Conservation (phyloP, 2,888 invertebrate species). For the Amiota communis region DNA sequence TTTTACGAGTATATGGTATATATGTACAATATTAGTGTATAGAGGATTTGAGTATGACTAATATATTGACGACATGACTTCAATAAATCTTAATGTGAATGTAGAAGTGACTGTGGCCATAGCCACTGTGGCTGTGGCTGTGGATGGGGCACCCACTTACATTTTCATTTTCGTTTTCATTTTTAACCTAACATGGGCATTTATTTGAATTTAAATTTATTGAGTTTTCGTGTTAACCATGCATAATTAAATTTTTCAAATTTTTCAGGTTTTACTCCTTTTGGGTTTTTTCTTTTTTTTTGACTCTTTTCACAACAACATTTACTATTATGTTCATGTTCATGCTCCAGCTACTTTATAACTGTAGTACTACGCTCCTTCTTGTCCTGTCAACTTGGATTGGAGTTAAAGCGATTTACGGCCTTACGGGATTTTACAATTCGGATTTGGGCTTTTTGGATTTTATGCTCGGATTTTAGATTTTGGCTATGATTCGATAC, state of each 20-base stretch:
- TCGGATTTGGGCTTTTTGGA: conserved; percentile 8
- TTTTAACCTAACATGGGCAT: conserved; percentile 38
- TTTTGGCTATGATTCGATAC: too few species aligned
- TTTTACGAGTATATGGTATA: too few species aligned
- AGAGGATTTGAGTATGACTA: not conserved
- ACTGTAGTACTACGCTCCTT: not conserved
- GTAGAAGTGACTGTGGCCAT: not conserved
- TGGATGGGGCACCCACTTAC: conserved; percentile 16
- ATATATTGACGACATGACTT: not conserved
- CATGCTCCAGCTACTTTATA: not conserved
- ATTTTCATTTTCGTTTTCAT: not conserved
- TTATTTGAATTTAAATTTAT: conserved; percentile 66
- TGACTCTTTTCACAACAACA: not conserved
- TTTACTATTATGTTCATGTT: not conserved
- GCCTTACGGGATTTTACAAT: conserved; percentile 24
- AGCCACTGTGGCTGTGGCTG: not conserved
- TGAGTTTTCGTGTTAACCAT: conserved; percentile 72
- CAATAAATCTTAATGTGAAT: not conserved
- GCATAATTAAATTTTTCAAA: conserved; percentile 69
- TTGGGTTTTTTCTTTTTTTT: not conserved
- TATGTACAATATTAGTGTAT: not conserved
- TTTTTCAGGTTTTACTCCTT: conserved; percentile 7
- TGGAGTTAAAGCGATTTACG: conserved; percentile 50
- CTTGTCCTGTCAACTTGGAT: conserved; percentile 41
- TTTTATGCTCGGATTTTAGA: too few species aligned